These are phyloP conservation scores for Xenopus laevis DNA, from an alignment of 2,113 vertebrate species.

Conservation along the genomic window DNA sequence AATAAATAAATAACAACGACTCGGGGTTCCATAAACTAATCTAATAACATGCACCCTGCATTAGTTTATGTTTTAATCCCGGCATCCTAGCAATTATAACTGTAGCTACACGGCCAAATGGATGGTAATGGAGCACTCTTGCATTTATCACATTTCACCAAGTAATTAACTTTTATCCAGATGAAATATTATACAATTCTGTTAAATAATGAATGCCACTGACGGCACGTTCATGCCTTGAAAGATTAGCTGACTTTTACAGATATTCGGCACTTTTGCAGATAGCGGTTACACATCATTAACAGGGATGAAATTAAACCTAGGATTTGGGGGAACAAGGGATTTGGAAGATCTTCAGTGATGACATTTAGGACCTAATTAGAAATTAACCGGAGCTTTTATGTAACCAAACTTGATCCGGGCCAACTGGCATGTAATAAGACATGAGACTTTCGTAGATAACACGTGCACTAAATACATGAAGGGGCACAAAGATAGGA, in stretches of 20 bases:
- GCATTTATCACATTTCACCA: conserved; percentile 44
- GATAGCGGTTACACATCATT: conserved; percentile 41
- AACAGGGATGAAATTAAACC: conserved; percentile 39
- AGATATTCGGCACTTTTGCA: conserved; percentile 33
- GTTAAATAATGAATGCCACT: conserved; percentile 44
- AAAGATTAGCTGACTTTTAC: conserved; percentile 42
- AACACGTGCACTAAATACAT: not conserved
- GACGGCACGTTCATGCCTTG: conserved; percentile 31
- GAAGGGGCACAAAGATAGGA: no score
- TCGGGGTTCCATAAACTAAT: conserved; percentile 29
- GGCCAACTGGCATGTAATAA: conserved; percentile 23
- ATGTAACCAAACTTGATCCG: conserved; percentile 22
- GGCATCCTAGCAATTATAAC: conserved; percentile 23
- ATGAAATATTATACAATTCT: conserved; percentile 45
- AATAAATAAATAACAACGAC: conserved; percentile 32
- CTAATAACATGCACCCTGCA: conserved; percentile 32
- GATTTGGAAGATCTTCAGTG: conserved; percentile 31
- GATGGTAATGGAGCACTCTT: conserved; percentile 35
- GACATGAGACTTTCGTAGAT: conserved; percentile 1
- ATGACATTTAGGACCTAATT: conserved; percentile 42
- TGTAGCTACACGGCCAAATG: conserved; percentile 42
- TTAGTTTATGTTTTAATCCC: conserved; percentile 39
- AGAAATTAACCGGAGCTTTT: conserved; percentile 24
- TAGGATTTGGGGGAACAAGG: conserved; percentile 36
- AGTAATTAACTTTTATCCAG: conserved; percentile 46